Evolutionary conservation across 1,140 invertebrate genomes (phyloP).

Genomic region (Hyphantria cunea): DNA sequence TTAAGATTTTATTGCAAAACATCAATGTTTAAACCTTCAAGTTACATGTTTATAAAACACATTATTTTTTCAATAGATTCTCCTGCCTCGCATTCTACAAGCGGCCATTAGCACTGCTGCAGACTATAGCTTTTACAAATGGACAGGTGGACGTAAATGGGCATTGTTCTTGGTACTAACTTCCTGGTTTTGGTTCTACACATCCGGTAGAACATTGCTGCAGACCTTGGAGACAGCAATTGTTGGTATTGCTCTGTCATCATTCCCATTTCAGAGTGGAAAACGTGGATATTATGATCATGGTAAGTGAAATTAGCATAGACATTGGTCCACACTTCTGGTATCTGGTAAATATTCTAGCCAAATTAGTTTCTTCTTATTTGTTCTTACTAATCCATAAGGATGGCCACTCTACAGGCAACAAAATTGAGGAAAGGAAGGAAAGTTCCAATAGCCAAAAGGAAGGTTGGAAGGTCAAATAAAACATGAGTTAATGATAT

Average conservation of each 20-base stretch:
- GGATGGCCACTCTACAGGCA: too few relatives aligned
- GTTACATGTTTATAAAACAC: too few relatives aligned
- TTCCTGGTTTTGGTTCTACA: conserved; percentile 96
- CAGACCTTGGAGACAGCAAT: conserved; percentile 93
- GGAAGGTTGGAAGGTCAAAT: too few relatives aligned
- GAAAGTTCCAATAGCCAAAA: too few relatives aligned
- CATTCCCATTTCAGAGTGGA: conserved; percentile 88
- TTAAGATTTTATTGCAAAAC: too few relatives aligned
- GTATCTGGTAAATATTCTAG: too few relatives aligned
- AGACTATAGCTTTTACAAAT: conserved; percentile 89
- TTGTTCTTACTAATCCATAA: too few relatives aligned
- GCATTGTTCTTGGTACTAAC: conserved; percentile 84
- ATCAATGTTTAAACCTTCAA: too few relatives aligned
- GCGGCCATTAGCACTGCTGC: conserved; percentile 87
- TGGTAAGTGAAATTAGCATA: conserved; percentile 48
- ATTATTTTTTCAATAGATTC: conserved; percentile 78
- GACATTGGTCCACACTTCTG: too few relatives aligned
- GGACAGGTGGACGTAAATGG: conserved; percentile 86
- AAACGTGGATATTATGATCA: conserved; percentile 63
- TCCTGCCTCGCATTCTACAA: conserved; percentile 90
- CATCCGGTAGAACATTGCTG: conserved; percentile 90
- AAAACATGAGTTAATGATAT: too few relatives aligned
- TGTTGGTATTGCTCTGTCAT: conserved; percentile 89
- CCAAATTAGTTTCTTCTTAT: too few relatives aligned
- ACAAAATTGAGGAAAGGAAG: too few relatives aligned